These are phyloP conservation scores for Phyllotreta cruciferae DNA, from an alignment of 2,888 invertebrate genomes.

Conservation along the genomic window DNA sequence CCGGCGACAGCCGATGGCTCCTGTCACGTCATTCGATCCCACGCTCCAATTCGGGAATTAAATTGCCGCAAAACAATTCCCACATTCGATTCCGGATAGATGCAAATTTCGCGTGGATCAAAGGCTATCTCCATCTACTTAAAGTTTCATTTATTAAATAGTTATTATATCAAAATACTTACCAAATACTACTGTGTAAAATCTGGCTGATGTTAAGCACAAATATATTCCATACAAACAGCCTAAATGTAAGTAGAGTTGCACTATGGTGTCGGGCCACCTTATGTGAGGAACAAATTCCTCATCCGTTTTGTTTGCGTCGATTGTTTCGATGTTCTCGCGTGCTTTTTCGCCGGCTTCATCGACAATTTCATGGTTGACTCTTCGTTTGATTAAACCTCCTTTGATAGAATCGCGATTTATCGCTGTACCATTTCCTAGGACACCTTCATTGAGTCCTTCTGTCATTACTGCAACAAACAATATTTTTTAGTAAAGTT, in stretches of 20 bases:
- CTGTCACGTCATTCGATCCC: conserved; percentile 11
- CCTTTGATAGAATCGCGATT: conserved; percentile 24
- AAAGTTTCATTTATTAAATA: no score
- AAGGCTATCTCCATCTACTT: no score
- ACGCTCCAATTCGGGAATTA: conserved; percentile 12
- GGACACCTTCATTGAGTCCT: conserved; percentile 33
- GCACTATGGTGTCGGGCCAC: conserved; percentile 77
- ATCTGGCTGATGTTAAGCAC: conserved; percentile 66
- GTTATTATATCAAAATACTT: no score
- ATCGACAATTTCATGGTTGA: conserved; percentile 26
- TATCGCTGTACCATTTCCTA: conserved; percentile 33
- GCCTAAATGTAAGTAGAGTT: conserved; percentile 73
- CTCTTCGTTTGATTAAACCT: conserved; percentile 30
- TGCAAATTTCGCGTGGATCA: no score
- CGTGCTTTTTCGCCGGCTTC: no score
- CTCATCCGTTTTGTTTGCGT: conserved; percentile 32
- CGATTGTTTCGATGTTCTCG: conserved; percentile 7
- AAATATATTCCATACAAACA: conserved; percentile 75
- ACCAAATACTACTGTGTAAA: conserved; percentile 77
- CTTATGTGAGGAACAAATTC: conserved; percentile 68
- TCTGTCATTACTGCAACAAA: conserved; percentile 43
- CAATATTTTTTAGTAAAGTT: no score
- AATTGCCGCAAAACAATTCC: not conserved
- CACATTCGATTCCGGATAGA: no score
- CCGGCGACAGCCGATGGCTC: conserved; percentile 3